Base-by-base conservation (phyloP, 1,140 invertebrate species). In the Pseudomyrmex concolor region DNA sequence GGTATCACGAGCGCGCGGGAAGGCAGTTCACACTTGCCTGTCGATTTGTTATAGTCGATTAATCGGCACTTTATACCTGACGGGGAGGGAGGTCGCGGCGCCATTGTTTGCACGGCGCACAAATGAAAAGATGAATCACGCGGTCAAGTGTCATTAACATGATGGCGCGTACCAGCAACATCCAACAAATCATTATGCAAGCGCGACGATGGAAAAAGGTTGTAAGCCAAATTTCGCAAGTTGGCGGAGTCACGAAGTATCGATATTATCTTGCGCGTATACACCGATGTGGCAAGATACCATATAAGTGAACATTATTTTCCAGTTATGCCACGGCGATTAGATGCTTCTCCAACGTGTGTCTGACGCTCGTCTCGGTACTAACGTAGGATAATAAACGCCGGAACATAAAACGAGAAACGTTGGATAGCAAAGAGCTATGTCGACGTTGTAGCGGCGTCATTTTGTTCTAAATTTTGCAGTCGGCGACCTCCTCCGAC, bases 1-100 rank as follows among this genome's bases (percentile, higher is more conserved):
- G n/a, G n/a, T n/a, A n/a, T n/a, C n/a, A 81, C 55, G 43, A 19
- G 55, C 63, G 15, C 64, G 80, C 64, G 80, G 74, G 66, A 89
- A 85, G 80, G 80, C 71, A 70, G 43, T 76, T 89, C 87, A 70
- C 85, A 85, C 87, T 90, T 84, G 82, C 83, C 72, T 88, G 86
- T 83, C 73, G 83, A 84, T 86, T 84, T 84, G 83, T 89, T 89
- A 90, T 88, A 88, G 67, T 84, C 80, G 60, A 89, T 91, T 88
- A 88, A 89, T 89, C 83, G 10, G 70, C 68, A 81, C 76, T 76
- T 73, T 50, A 70, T 50, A 70, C 85, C 85, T 4, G 34, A 34
- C 34, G 34, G 34, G 5, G 5, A 7, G 5, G 78, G 50, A 73
- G 68, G 25, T 78, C 77, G 34, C 34, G 34, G 0, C 0, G 45